Evolutionary conservation across 35 echinoderm and acorn worm species (phyloP), one percentile per base, ranked within the genome.

Genomic region (Ophiothrix spiculata): DNA sequence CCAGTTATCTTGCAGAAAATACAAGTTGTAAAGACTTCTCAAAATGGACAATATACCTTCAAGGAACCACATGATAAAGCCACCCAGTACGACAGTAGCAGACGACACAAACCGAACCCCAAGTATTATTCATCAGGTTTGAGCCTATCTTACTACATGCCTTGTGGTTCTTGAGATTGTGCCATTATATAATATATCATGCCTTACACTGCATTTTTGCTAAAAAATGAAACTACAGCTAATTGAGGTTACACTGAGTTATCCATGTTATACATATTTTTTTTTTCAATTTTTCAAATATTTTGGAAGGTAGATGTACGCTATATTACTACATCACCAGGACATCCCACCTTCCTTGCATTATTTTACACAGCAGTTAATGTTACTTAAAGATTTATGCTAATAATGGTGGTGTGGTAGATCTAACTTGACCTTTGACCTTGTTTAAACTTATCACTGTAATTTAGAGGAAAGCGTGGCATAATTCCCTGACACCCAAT

Each of bases 201-300:
- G n/a, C n/a, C n/a, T n/a, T n/a, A n/a, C n/a, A n/a, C n/a, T n/a
- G n/a, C n/a, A n/a, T 69, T 69, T 69, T n/a, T 69, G 60, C 2
- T 2, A 69, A 10, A 69, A 15, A 69, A 69, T 25, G 17, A 69
- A 69, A 15, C 25, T 28, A 49, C 25, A 69, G 60, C 16, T 69
- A 69, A 15, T 4, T 25, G 19, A 19, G 60, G 60, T 28, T 69
- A 28, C n/a, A 69, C 60, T 69, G 60, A 69, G 60, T 69, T 15
- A 69, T 69, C 25, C 60, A 69, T 25, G 3, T 69, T 25, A 69
- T 69, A 69, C 60, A 15, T n/a, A n/a, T n/a, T 12, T 69, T 12
- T 69, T 69, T 69, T 69, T 69, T 69, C 29, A 69, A 69, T 69
- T 69, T 69, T 69, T 69, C 17, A 69, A 69, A 69, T 69, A 69